A percentile compares a stretch with the other conserved stretches of the same genome.
Evolutionary conservation across 2,888 invertebrate genomes (phyloP).

Genomic region (Ormyrus nitidulus): DNA sequence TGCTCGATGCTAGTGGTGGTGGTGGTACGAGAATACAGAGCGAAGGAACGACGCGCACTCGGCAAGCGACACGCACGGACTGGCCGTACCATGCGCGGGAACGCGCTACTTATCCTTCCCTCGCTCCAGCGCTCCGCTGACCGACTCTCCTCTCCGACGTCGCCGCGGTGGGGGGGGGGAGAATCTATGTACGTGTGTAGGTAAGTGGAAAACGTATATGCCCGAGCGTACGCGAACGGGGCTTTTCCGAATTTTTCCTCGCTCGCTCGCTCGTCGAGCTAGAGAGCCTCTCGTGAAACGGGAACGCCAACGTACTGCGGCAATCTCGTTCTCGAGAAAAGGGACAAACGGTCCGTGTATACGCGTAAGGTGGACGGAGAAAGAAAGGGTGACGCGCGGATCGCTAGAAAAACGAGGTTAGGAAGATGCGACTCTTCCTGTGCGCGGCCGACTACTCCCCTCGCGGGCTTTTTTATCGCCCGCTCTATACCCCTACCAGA

Average conservation of each 20-base stretch:
- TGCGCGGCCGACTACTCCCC: background rate
- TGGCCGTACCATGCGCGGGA: conserved; percentile 67
- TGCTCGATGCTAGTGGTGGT: too few relatives aligned
- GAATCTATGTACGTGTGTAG: too few relatives aligned
- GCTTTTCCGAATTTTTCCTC: conserved; percentile 40
- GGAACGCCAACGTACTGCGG: too few relatives aligned
- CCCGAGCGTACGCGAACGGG: background rate
- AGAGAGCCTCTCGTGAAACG: too few relatives aligned
- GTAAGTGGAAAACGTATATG: conserved; percentile 9
- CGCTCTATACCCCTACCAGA: background rate
- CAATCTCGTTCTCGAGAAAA: too few relatives aligned
- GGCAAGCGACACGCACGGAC: conserved; percentile 68
- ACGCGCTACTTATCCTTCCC: conserved; percentile 68
- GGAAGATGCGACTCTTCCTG: conserved; percentile 39
- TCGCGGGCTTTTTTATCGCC: conserved; percentile 12
- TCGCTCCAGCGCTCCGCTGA: conserved; percentile 65
- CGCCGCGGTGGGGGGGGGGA: too few relatives aligned
- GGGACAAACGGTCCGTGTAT: background rate
- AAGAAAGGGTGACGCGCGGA: conserved; percentile 21
- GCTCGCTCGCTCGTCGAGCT: background rate
- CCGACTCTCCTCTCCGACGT: background rate
- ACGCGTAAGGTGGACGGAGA: background rate
- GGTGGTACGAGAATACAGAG: background rate
- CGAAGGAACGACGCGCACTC: conserved; percentile 52
- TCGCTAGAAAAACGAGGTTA: conserved; percentile 53